Percentiles rank a stretch among this genome's conserved stretches.
phyloP scores from a whole-genome alignment of 2,113 vertebrate species.

The Boleophthalmus pectinirostris region DNA sequence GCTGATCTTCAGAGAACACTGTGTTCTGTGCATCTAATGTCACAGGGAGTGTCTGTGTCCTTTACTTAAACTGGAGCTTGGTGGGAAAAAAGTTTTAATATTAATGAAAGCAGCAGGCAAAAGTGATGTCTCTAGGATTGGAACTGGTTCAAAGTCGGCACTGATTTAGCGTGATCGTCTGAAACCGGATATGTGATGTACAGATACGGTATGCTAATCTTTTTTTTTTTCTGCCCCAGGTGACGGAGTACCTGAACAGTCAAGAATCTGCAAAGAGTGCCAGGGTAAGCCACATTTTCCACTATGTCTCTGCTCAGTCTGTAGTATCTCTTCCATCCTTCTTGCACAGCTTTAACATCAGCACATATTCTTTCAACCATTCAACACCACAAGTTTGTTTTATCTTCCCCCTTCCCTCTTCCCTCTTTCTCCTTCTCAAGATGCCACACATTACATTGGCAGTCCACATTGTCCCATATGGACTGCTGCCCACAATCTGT shows the following conservation, averaged over 20 bases:
- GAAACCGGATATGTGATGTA: constrained; percentile 31
- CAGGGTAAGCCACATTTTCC: constrained; percentile 79
- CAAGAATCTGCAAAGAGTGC: constrained; percentile 92
- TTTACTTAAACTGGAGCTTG: constrained; percentile 17
- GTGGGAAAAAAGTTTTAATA: constrained; percentile 11
- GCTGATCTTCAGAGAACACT: constrained; percentile 40
- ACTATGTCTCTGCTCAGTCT: background rate
- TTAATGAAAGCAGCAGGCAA: constrained; percentile 20
- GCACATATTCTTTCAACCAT: constrained; percentile 27
- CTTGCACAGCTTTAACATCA: constrained; percentile 30
- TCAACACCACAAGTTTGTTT: constrained; percentile 10
- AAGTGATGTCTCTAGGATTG: constrained; percentile 27
- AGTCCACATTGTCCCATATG: constrained; percentile 48
- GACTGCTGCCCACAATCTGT: constrained; percentile 53
- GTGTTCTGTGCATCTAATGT: constrained; percentile 10
- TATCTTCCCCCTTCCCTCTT: constrained; percentile 9
- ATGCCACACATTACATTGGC: constrained; percentile 56
- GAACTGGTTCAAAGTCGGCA: constrained; percentile 38
- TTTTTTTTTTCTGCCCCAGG: constrained; percentile 67
- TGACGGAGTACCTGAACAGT: constrained; percentile 88
- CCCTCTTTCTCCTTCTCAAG: constrained; percentile 21
- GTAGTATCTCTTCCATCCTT: background rate
- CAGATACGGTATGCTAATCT: constrained; percentile 43
- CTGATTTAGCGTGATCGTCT: constrained; percentile 42
- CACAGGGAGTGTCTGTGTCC: constrained; percentile 12